Evolutionary conservation across 2,797 vertebrate species (phyloP).

Genomic region (Australoheros facetus): DNA sequence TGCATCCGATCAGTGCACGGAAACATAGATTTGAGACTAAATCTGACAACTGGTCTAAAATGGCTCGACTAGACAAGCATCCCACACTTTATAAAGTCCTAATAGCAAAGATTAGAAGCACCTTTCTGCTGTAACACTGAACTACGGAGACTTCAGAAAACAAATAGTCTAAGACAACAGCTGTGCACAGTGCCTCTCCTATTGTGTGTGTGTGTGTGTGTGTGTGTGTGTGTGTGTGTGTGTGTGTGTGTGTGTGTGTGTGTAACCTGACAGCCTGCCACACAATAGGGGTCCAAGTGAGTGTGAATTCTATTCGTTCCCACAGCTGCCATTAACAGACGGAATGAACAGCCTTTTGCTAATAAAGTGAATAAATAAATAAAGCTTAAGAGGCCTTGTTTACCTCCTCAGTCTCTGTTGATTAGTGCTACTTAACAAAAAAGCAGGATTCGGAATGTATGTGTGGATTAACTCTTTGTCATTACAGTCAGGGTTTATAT

Average conservation of each 20-base stretch:
- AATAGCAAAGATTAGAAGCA: not conserved
- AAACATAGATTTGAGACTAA: not conserved
- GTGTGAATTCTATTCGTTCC: conserved; percentile 69
- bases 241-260: conserved; percentile 29
- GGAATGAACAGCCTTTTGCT: conserved; percentile 68
- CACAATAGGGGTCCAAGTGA: conserved; percentile 70
- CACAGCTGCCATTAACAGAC: conserved; percentile 77
- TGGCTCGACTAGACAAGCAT: not conserved
- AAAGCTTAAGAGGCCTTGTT: conserved; percentile 68
- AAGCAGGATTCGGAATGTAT: conserved; percentile 17
- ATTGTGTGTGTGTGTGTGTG: conserved; percentile 25
- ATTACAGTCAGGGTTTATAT: not conserved
- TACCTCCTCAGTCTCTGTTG: conserved; percentile 63
- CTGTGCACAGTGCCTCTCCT: conserved; percentile 40
- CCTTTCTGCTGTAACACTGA: not conserved
- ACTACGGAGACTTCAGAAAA: conserved; percentile 18
- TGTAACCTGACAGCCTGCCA: conserved; percentile 68
- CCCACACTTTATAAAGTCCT: not conserved
- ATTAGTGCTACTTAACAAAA: conserved; percentile 49
- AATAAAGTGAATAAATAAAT: conserved; percentile 79
- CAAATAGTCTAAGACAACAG: conserved; percentile 44
- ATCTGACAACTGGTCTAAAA: not conserved
- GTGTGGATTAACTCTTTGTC: conserved; percentile 18
- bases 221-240: conserved; percentile 23
- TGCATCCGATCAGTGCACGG: too few species aligned